Evolutionary conservation across 2,888 invertebrate genomes (phyloP).

Genomic region (Petrolisthes manimaculis): DNA sequence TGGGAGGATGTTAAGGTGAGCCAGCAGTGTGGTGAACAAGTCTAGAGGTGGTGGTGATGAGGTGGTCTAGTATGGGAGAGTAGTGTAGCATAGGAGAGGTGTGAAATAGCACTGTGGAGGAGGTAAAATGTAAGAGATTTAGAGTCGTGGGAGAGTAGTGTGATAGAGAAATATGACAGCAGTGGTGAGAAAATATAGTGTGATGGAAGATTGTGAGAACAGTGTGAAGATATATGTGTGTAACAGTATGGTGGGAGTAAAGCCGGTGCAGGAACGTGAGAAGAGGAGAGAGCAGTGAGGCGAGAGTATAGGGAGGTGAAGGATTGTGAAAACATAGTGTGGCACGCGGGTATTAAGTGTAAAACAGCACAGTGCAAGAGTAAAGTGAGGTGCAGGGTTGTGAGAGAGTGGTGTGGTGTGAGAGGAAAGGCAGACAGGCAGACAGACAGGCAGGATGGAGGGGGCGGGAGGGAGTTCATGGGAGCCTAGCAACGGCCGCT

Average conservation of each 20-base stretch:
- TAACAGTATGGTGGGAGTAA: background rate
- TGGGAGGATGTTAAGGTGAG: background rate
- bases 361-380: background rate
- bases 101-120: background rate
- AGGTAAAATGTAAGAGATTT: background rate
- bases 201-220: background rate
- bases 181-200: too few species aligned
- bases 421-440: background rate
- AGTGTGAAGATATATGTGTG: background rate
- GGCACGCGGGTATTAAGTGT: background rate
- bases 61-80: background rate
- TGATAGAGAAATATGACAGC: background rate
- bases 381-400: slow-evolving; percentile 1
- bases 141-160: background rate
- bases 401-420: background rate
- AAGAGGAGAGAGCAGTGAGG: background rate
- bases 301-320: background rate
- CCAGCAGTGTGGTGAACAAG: background rate
- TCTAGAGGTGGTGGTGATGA: background rate
- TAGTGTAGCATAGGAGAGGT: background rate
- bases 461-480: background rate
- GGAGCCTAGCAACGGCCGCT: slow-evolving; percentile 32
- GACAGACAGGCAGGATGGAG: background rate
- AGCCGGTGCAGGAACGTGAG: background rate
- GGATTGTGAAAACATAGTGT: background rate